phyloP scores from a whole-genome alignment of 2,888 invertebrate genomes.

The Biston betularia region DNA sequence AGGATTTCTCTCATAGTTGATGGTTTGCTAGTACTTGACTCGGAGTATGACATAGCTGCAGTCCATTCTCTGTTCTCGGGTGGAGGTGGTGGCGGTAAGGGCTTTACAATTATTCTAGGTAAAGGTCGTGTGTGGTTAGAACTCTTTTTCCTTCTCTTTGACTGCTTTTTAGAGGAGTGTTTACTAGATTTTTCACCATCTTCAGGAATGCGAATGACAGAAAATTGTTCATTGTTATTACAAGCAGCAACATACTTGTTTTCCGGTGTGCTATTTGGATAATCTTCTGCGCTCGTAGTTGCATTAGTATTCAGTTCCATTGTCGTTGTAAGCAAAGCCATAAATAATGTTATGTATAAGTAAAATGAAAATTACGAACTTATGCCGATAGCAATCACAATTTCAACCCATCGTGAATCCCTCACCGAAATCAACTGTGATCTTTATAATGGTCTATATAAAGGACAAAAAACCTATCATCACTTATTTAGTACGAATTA shows the following conservation, averaged over 20 bases:
- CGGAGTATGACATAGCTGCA: conserved; percentile 74
- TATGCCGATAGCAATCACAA: conserved; percentile 77
- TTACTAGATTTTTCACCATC: conserved; percentile 88
- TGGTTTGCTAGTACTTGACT: conserved; percentile 76
- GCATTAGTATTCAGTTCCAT: conserved; percentile 77
- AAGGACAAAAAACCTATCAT: conserved; percentile 54
- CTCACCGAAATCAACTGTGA: conserved; percentile 43
- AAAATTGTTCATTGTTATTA: conserved; percentile 76
- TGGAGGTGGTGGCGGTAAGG: conserved; percentile 89
- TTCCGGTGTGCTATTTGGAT: conserved; percentile 73
- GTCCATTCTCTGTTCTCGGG: conserved; percentile 81
- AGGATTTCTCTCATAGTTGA: conserved; percentile 95
- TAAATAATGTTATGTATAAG: conserved; percentile 51
- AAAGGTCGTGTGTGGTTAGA: conserved; percentile 88
- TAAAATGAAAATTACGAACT: conserved; percentile 65
- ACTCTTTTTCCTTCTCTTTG: conserved; percentile 93
- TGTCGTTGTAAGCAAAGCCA: conserved; percentile 50
- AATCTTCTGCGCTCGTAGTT: conserved; percentile 70
- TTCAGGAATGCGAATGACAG: conserved; percentile 79
- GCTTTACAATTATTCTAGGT: conserved; percentile 94
- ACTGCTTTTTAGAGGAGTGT: conserved; percentile 90
- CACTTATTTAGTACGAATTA: conserved; percentile 50
- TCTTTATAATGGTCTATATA: conserved; percentile 8
- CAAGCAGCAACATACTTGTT: conserved; percentile 69
- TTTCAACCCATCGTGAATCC: conserved; percentile 80